phyloP scores from a whole-genome alignment of 2,113 vertebrate species.

The Notiomystis cincta region DNA sequence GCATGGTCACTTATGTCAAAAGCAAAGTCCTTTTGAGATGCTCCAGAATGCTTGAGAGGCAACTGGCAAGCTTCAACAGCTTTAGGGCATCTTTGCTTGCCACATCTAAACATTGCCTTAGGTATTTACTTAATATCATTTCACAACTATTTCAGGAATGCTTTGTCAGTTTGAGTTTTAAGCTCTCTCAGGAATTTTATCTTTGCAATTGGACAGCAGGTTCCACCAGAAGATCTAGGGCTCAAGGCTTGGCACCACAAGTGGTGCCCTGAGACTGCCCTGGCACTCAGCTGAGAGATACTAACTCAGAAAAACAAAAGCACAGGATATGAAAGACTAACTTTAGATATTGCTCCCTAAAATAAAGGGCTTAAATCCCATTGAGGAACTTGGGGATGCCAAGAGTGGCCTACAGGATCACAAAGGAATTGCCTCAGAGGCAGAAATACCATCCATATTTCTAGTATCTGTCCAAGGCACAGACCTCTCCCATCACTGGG shows the following conservation, averaged over 20 bases:
- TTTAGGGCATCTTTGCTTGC: conserved; percentile 7
- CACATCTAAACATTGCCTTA: neutral
- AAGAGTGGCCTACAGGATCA: neutral
- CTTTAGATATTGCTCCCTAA: neutral
- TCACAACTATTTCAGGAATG: conserved; percentile 27
- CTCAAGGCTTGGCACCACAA: neutral
- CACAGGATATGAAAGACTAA: neutral
- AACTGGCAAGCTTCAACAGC: neutral
- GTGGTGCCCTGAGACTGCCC: neutral
- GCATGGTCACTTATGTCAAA: neutral
- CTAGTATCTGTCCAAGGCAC: neutral
- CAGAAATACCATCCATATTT: conserved; percentile 44
- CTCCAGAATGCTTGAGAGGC: neutral
- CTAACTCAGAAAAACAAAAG: neutral
- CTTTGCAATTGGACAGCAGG: neutral
- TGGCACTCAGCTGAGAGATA: neutral
- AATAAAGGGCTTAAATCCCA: neutral
- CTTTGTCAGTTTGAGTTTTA: neutral
- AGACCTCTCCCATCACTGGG: neutral
- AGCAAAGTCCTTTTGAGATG: neutral
- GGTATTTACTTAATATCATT: neutral
- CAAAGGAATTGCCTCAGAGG: conserved; percentile 23
- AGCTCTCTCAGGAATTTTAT: neutral
- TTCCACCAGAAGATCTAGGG: neutral
- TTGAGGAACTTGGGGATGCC: neutral